Evolutionary conservation across 2,797 vertebrate genomes (phyloP).

Genomic region (Xyrichtys novacula): DNA sequence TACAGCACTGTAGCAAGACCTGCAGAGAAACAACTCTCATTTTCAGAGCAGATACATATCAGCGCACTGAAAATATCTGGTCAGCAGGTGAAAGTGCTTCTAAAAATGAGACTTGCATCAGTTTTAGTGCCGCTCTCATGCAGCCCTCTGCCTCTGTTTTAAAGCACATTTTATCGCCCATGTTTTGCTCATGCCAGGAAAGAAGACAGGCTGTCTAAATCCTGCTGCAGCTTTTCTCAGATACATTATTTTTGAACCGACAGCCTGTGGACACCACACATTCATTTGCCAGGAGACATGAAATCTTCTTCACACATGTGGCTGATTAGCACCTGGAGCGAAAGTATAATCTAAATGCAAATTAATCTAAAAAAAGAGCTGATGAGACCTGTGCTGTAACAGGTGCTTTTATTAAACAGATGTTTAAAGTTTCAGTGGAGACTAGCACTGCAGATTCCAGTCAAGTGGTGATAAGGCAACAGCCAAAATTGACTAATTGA

Average conservation of each 20-base stretch:
- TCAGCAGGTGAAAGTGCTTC: too few relatives aligned
- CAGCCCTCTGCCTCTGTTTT: neutral
- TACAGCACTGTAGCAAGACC: too few relatives aligned
- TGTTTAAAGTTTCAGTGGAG: neutral
- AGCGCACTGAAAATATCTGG: too few relatives aligned
- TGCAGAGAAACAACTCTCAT: too few relatives aligned
- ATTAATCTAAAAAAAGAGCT: neutral
- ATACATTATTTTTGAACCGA: neutral
- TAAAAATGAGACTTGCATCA: too few relatives aligned
- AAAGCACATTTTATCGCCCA: neutral
- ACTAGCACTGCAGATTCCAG: neutral
- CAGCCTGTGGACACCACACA: neutral
- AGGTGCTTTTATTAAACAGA: neutral
- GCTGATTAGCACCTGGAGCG: neutral
- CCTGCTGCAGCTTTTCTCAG: neutral
- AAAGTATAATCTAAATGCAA: neutral
- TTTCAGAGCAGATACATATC: too few relatives aligned
- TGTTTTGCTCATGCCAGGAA: neutral
- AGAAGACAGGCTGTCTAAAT: conserved; percentile 11
- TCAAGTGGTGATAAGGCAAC: too few relatives aligned
- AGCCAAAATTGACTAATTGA: too few relatives aligned
- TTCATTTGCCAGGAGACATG: conserved; percentile 8
- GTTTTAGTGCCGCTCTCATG: neutral
- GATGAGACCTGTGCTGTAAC: neutral
- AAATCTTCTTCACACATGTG: conserved; percentile 4